Evolutionary conservation across 2,797 vertebrate species (phyloP).

Genomic region (Acanthiza pusilla): DNA sequence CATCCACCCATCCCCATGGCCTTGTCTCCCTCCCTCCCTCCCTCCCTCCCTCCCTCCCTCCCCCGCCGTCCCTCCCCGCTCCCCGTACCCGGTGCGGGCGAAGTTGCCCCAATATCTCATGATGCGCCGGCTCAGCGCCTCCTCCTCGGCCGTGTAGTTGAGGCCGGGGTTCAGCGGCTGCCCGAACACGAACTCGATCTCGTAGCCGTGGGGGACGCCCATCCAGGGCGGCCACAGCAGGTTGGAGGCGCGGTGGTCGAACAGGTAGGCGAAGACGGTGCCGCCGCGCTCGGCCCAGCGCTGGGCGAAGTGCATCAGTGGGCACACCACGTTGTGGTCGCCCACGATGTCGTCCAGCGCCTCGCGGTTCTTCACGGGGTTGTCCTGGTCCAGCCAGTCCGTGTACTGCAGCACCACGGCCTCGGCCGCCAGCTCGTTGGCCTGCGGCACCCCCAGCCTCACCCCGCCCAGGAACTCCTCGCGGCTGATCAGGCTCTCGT

Average conservation of each 20-base stretch:
- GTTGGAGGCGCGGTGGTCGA: not conserved
- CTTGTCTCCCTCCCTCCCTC: no score
- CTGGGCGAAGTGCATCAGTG: not conserved
- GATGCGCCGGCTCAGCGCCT: not conserved
- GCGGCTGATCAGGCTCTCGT: not conserved
- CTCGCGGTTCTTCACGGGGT: not conserved
- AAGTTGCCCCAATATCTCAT: not conserved
- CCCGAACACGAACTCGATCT: conserved; percentile 8
- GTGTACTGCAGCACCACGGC: conserved; percentile 1
- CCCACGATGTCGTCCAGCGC: not conserved
- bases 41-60: not conserved
- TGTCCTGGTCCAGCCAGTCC: not conserved
- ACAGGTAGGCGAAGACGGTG: not conserved
- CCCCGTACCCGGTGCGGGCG: not conserved
- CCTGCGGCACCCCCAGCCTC: not conserved
- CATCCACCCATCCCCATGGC: not conserved
- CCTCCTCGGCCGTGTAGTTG: not conserved
- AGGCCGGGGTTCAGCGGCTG: not conserved
- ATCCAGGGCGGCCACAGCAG: not conserved
- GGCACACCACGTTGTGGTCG: not conserved
- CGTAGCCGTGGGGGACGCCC: not conserved
- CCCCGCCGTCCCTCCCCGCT: accelerated
- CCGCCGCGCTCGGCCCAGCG: not conserved
- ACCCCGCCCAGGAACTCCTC: not conserved
- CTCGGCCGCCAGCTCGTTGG: not conserved